Percentiles rank a stretch among this genome's conserved stretches.
These are phyloP conservation scores for Pachyseris speciosa DNA, from an alignment of 64 coral and sea anemone genomes.

Conservation along the genomic window DNA sequence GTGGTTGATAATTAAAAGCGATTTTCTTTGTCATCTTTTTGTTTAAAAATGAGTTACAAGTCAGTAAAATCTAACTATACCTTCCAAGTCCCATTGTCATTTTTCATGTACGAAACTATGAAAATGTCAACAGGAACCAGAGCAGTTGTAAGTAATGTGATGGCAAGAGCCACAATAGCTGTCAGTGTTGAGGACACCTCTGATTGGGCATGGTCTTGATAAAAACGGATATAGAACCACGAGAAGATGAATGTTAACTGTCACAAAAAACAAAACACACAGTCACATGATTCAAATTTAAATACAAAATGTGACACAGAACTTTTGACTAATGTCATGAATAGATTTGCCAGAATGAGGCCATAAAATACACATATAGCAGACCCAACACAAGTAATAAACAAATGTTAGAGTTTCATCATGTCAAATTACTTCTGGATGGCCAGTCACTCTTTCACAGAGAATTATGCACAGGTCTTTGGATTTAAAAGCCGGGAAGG, in stretches of 20 bases:
- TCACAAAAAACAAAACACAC: neutral
- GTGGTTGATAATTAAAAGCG: too few species aligned
- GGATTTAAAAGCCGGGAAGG: too few species aligned
- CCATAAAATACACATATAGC: too few species aligned
- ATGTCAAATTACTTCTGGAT: too few species aligned
- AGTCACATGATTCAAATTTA: neutral
- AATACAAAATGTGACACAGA: too few species aligned
- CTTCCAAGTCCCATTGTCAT: constrained; percentile 92
- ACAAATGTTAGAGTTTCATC: neutral
- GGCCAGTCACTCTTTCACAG: too few species aligned
- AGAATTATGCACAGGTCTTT: too few species aligned
- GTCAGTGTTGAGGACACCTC: constrained; percentile 94
- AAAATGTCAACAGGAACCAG: constrained; percentile 98
- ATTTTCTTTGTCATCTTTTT: too few species aligned
- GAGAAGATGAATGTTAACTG: constrained; percentile 93
- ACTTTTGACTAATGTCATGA: too few species aligned
- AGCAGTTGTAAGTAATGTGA: constrained; percentile 88
- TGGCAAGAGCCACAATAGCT: constrained; percentile 72
- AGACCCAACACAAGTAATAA: neutral
- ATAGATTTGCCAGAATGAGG: too few species aligned
- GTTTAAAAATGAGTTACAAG: too few species aligned
- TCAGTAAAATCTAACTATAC: too few species aligned
- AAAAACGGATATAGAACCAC: constrained; percentile 98
- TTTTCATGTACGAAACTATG: constrained; percentile 96
- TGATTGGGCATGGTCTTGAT: constrained; percentile 90